Percentiles rank a stretch among this genome's conserved stretches.
Conservation (phyloP, 2,113 vertebrate species). For the Terrapene triunguis region DNA sequence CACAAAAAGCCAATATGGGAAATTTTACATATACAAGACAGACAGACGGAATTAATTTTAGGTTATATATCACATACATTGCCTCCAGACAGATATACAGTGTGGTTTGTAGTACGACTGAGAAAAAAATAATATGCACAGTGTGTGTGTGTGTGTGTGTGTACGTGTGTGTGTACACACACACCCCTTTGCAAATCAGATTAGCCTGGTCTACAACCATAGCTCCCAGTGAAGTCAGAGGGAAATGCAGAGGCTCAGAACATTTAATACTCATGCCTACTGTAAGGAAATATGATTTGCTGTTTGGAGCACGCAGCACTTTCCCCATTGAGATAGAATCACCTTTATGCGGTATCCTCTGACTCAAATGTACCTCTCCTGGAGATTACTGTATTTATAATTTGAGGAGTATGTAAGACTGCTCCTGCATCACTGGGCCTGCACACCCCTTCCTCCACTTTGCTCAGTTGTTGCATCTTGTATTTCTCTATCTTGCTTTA, state of each 20-base stretch:
- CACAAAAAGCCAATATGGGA: neutral
- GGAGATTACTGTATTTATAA: neutral
- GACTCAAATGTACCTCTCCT: neutral
- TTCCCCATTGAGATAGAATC: neutral
- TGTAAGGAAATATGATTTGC: neutral
- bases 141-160: too few species aligned
- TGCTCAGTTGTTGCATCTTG: neutral
- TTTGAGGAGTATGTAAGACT: neutral
- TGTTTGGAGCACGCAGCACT: rapidly evolving
- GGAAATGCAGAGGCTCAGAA: neutral
- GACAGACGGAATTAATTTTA: neutral
- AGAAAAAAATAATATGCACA: neutral
- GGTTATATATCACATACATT: neutral
- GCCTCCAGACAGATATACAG: neutral
- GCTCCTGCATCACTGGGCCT: rapidly evolving
- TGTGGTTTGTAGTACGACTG: neutral
- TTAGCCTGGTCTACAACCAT: constrained; percentile 16
- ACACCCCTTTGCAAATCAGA: constrained; percentile 46
- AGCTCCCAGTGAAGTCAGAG: neutral
- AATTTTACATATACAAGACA: neutral
- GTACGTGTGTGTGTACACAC: too few species aligned
- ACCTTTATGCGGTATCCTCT: neutral
- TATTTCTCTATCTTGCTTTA: neutral
- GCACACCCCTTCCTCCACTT: neutral
- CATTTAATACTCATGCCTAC: neutral